Evolutionary conservation across 30 jellyfish, hydroid and myxozoan genomes (phyloP), one percentile per base, ranked within the genome.

Genomic region (Cassiopea xamachana): DNA sequence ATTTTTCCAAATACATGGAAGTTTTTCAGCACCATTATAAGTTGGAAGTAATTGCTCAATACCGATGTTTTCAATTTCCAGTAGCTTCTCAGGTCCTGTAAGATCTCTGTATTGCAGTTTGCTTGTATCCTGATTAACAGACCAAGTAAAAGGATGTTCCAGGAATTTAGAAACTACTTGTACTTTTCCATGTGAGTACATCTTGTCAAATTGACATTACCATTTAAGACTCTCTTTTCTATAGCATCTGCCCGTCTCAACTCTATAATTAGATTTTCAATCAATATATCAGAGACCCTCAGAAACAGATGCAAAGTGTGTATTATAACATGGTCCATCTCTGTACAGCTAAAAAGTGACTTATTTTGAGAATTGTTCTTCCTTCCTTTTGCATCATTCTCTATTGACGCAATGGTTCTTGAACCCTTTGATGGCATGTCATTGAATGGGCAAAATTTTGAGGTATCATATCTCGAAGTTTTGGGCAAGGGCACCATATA

Each of bases 51-150:
- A 6, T 55, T 55, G 10, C 12, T 55, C 12, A 3, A 55, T 55
- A 10, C 12, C 64, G 12, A 67, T 43, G 71, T 60, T 87, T 43
- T 60, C 73, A 75, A 75, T 75, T 14, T 39, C 62, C 7, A 59
- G 49, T 58, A 87, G 7, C 49, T 55, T 87, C 69, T 87, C 90
- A 69, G 94, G 94, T 2, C 94, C 94, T 51, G 91, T 87, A 47
- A 87, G 83, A n/a, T 39, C 51, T 67, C 89, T 12, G 45, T 67
- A 60, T 17, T 27, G 17, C 61, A 62, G 19, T 46, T 75, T 61
- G 1, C 49, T 59, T 45, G 83, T 45, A 27, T 75, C 77, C 82
- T 58, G 60, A 75, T 69, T 77, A 70, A 48, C 45, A 3, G 81
- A 75, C 73, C 62, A 69, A 9, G 68, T 48, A 48, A 55, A 69